A percentile compares a stretch with the other conserved stretches of the same genome.
These are phyloP conservation scores for Carassius auratus DNA, from an alignment of 2,113 vertebrate genomes.

Conservation along the genomic window DNA sequence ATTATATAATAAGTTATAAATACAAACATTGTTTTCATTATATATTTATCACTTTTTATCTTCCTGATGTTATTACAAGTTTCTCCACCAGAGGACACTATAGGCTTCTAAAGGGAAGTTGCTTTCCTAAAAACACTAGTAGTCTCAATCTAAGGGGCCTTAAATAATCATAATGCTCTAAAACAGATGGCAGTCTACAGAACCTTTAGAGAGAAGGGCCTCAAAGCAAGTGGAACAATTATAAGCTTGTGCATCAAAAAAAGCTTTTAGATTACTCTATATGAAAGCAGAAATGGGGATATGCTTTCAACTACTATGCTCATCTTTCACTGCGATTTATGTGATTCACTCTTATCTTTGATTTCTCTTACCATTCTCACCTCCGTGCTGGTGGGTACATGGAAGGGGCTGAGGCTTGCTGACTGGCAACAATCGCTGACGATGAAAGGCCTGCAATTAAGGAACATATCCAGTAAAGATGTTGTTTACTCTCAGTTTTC, in stretches of 20 bases:
- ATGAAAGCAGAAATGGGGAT: neutral
- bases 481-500: conserved; percentile 12
- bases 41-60: neutral
- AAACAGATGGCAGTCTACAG: conserved; percentile 17
- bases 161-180: conserved; percentile 38
- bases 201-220: neutral
- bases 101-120: conserved; percentile 61
- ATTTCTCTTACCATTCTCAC: conserved; percentile 90
- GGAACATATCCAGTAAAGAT: neutral
- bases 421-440: conserved; percentile 94
- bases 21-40: neutral
- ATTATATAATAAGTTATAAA: neutral
- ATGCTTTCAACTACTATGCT: neutral
- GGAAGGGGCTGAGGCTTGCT: conserved; percentile 85
- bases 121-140: conserved; percentile 73
- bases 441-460: conserved; percentile 88
- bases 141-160: conserved; percentile 60
- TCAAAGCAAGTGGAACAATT: conserved; percentile 7
- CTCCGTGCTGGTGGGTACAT: conserved; percentile 91
- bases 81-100: conserved; percentile 69
- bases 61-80: neutral
- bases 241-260: conserved; percentile 19
- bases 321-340: neutral
- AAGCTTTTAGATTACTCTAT: neutral
- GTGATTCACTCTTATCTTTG: conserved; percentile 13